These are phyloP conservation scores for Chaetorhynchus papuensis DNA, from an alignment of 2,113 vertebrate genomes.

Conservation along the genomic window DNA sequence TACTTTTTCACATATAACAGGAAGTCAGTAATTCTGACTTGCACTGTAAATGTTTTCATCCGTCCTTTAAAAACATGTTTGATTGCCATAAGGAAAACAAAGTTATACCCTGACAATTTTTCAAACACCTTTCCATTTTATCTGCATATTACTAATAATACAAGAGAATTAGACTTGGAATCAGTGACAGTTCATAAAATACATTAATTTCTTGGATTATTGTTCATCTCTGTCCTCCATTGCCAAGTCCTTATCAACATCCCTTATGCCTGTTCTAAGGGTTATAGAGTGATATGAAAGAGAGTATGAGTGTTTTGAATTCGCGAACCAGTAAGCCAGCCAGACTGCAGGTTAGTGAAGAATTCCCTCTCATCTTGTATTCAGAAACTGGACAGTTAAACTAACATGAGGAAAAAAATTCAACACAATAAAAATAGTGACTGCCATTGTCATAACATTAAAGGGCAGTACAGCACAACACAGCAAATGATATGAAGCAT, in stretches of 20 bases:
- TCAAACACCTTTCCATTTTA: neutral
- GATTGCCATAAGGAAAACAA: neutral
- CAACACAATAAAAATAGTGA: neutral
- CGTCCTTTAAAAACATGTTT: neutral
- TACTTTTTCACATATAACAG: neutral
- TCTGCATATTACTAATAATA: neutral
- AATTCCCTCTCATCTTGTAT: neutral
- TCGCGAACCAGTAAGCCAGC: neutral
- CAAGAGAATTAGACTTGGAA: neutral
- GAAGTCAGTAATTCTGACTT: neutral
- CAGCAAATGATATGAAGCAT: neutral
- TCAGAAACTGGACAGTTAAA: neutral
- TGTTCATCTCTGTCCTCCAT: neutral
- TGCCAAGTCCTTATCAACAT: neutral
- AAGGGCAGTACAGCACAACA: neutral
- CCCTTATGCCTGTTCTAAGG: fast-evolving
- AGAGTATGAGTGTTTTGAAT: neutral
- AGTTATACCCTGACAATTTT: neutral
- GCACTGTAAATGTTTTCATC: neutral
- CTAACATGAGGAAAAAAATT: neutral
- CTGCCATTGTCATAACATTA: neutral
- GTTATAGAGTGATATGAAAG: neutral
- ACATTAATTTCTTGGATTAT: neutral
- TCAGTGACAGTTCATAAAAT: neutral
- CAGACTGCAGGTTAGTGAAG: neutral